A percentile compares a stretch with the other conserved stretches of the same genome.
These are phyloP conservation scores for Dromiciops gliroides DNA, from an alignment of 2,113 vertebrate species.

Conservation along the genomic window DNA sequence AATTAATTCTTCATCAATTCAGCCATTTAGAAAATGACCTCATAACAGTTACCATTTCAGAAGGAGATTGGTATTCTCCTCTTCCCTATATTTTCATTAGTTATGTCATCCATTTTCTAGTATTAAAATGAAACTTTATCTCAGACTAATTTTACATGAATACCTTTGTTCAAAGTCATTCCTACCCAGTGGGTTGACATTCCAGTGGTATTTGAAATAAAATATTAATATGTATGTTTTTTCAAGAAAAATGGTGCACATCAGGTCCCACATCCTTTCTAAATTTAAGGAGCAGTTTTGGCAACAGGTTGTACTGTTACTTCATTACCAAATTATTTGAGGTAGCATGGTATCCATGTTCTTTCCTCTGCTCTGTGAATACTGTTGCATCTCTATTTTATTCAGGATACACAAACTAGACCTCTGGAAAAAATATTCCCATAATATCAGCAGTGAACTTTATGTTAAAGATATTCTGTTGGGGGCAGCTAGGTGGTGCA, in stretches of 20 bases:
- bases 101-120: background rate
- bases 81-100: background rate
- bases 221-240: background rate
- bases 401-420: background rate
- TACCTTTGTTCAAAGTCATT: background rate
- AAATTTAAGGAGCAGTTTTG: background rate
- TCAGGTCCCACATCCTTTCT: background rate
- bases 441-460: background rate
- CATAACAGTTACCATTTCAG: background rate
- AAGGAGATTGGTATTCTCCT: background rate
- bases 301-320: background rate
- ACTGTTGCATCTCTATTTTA: background rate
- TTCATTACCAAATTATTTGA: background rate
- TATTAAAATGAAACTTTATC: conserved; percentile 28
- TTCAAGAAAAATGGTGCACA: background rate
- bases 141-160: conserved; percentile 15
- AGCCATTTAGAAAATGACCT: background rate
- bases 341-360: background rate
- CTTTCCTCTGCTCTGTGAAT: background rate
- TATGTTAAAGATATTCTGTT: background rate
- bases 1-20: background rate
- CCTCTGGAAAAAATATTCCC: background rate
- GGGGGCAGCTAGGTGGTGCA: no score
- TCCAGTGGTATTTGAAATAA: conserved; percentile 29
- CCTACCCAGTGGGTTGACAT: conserved; percentile 9